Conservation (phyloP, 37 sponge, comb jelly and placozoan genomes). For the Axinella damicornis region DNA sequence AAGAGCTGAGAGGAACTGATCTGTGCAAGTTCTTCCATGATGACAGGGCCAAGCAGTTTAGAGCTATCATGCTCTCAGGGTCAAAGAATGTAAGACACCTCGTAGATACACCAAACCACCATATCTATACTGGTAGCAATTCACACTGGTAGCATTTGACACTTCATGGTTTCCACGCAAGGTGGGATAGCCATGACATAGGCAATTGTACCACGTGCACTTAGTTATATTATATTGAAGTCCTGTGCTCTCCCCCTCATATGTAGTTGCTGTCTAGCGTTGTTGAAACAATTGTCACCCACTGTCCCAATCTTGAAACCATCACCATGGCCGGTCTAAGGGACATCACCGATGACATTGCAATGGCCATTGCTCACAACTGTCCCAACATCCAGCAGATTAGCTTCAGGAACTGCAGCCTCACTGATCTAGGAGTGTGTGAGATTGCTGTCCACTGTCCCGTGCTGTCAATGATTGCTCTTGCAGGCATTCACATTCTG, state of each 20-base stretch:
- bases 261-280: constrained; percentile 41
- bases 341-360: constrained; percentile 64
- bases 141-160: too few species aligned
- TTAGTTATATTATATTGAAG: too few species aligned
- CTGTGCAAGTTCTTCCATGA: constrained; percentile 53
- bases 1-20: constrained; percentile 51
- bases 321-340: constrained; percentile 72
- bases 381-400: constrained; percentile 50
- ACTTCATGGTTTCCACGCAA: too few species aligned
- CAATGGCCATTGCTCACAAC: constrained; percentile 51
- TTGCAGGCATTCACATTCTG: constrained; percentile 72
- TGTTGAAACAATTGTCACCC: constrained; percentile 42
- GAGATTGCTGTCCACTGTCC: constrained; percentile 65
- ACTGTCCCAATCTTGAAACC: constrained; percentile 65
- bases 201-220: too few species aligned
- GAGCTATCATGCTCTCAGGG: constrained; percentile 45
- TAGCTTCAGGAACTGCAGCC: constrained; percentile 71
- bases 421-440: constrained; percentile 77
- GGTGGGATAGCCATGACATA: too few species aligned
- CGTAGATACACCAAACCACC: too few species aligned
- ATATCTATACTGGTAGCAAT: too few species aligned
- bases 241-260: too few species aligned
- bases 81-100: constrained; percentile 54
- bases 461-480: constrained; percentile 56
- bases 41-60: constrained; percentile 42